These are phyloP conservation scores for Syngnathus acus DNA, from an alignment of 2,797 vertebrate species.

Conservation along the genomic window DNA sequence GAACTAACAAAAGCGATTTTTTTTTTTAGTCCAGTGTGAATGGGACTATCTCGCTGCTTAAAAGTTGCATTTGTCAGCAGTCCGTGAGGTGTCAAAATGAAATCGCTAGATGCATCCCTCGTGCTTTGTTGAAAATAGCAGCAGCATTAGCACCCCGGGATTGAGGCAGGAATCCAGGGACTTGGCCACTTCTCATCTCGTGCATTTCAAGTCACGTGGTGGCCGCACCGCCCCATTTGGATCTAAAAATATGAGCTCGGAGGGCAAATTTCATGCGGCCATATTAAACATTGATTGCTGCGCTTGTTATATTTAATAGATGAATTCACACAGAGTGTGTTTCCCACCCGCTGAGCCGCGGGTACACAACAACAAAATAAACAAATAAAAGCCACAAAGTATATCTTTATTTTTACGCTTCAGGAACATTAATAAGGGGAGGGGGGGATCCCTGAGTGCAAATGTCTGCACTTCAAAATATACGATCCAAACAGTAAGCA, in stretches of 20 bases:
- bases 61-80: conserved; percentile 58
- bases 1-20: conserved; percentile 17
- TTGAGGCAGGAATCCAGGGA: conserved; percentile 56
- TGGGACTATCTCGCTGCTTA: conserved; percentile 28
- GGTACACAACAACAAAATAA: conserved; percentile 18
- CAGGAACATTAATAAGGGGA: conserved; percentile 26
- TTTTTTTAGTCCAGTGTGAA: conserved; percentile 24
- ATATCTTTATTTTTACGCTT: conserved; percentile 29
- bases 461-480: not conserved
- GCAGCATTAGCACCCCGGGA: conserved; percentile 47
- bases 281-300: conserved; percentile 62
- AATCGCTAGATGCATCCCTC: conserved; percentile 62
- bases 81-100: conserved; percentile 48
- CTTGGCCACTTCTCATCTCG: conserved; percentile 51
- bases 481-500: not conserved
- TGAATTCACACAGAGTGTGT: conserved; percentile 24
- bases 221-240: conserved; percentile 39
- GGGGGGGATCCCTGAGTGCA: not conserved
- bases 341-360: conserved; percentile 10
- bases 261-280: conserved; percentile 54
- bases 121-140: conserved; percentile 66
- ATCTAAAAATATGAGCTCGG: conserved; percentile 50
- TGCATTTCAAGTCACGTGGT: conserved; percentile 49
- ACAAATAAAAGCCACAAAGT: conserved; percentile 27
- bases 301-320: conserved; percentile 20